Conservation (phyloP, 92 coral and sea anemone species). For the Muricea muricata region DNA sequence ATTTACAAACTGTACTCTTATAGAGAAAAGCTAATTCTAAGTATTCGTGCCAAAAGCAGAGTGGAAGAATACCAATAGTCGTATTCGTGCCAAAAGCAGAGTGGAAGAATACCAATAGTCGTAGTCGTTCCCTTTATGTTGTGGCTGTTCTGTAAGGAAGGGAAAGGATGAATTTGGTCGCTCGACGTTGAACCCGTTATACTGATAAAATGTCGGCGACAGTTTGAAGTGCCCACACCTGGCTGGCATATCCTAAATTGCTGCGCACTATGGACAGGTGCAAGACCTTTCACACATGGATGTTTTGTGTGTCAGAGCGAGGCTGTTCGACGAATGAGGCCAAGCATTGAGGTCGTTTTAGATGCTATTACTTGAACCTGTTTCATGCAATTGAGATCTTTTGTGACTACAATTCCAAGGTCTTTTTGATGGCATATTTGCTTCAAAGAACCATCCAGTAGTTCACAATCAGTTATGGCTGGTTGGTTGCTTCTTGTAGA, state of each 20-base stretch:
- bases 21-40: no score
- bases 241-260: constrained; percentile 28
- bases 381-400: neutral
- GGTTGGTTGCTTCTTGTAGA: neutral
- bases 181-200: constrained; percentile 51
- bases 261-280: constrained; percentile 3
- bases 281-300: constrained; percentile 15
- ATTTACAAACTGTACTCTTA: no score
- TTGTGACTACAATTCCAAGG: constrained; percentile 17
- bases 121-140: constrained; percentile 39
- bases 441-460: no score
- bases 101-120: no score
- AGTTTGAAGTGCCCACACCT: constrained; percentile 54
- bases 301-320: neutral
- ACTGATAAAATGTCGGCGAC: constrained; percentile 34
- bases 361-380: constrained; percentile 1
- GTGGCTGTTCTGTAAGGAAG: constrained; percentile 32
- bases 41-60: neutral
- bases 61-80: no score
- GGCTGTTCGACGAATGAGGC: neutral
- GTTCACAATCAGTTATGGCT: no score
- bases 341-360: constrained; percentile 47
- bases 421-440: constrained; percentile 12
- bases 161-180: constrained; percentile 53
- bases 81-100: neutral